phyloP scores from a whole-genome alignment of 2,113 vertebrate genomes.

The Antechinus stuartii region DNA sequence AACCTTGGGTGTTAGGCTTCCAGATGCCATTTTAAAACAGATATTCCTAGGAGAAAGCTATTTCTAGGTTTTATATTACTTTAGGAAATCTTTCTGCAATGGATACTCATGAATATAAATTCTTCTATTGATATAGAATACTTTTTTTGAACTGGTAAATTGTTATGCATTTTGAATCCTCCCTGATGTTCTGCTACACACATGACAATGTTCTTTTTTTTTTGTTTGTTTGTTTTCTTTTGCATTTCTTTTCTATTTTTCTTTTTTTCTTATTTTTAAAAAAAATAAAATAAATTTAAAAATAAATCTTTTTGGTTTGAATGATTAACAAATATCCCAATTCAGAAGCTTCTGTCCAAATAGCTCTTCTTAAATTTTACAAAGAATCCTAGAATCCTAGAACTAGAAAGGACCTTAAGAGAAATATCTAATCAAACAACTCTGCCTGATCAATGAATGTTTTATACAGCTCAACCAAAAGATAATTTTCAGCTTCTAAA shows the following conservation, averaged over 20 bases:
- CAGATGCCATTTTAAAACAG: conserved; percentile 9
- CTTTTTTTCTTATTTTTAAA: no score
- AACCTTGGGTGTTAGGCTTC: not conserved
- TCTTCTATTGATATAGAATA: no score
- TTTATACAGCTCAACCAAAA: not conserved
- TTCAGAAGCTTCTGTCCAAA: not conserved
- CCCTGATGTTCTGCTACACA: no score
- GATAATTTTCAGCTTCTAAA: not conserved
- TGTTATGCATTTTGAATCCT: no score
- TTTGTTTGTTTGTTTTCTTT: no score
- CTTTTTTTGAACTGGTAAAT: no score
- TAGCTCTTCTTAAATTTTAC: not conserved
- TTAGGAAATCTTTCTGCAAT: not conserved
- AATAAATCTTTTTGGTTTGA: not conserved
- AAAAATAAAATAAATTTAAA: no score
- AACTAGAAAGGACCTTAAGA: not conserved
- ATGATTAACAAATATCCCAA: not conserved
- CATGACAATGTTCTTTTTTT: no score
- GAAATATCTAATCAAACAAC: not conserved
- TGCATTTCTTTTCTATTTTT: no score
- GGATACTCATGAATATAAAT: no score
- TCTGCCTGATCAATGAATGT: not conserved
- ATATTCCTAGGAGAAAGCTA: not conserved
- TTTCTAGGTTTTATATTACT: not conserved
- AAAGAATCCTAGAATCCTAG: not conserved